A percentile compares a stretch with the other conserved stretches of the same genome.
phyloP scores from a whole-genome alignment of 2,113 vertebrate genomes.

The Dicerorhinus sumatrensis region DNA sequence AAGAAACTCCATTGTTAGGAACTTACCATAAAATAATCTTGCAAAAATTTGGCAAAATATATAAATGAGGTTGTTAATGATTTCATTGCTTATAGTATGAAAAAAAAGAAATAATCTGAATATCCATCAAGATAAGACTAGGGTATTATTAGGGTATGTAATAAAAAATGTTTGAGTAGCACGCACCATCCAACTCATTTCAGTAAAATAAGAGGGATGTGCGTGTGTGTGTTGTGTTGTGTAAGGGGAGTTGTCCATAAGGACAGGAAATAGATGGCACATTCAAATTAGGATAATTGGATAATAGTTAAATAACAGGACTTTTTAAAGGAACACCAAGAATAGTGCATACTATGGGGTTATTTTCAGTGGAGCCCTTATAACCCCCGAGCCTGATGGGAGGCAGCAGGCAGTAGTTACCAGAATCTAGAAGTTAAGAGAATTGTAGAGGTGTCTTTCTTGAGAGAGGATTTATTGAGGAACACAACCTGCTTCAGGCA shows the following conservation, averaged over 20 bases:
- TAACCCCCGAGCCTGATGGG: rapidly evolving
- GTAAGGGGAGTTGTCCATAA: neutral
- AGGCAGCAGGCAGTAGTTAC: neutral
- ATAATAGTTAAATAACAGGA: neutral
- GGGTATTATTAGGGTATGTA: neutral
- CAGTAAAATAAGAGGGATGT: neutral
- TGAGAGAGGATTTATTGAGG: neutral
- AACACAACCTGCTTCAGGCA: neutral
- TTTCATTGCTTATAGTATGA: neutral
- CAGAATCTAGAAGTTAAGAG: neutral
- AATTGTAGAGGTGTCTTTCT: neutral
- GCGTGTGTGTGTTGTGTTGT: neutral
- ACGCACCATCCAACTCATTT: neutral
- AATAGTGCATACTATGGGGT: neutral
- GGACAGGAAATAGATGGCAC: neutral
- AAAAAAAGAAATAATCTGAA: neutral
- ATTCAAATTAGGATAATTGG: neutral
- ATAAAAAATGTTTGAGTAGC: neutral
- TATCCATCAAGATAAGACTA: neutral
- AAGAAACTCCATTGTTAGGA: neutral
- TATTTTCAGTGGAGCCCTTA: neutral
- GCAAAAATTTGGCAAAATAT: neutral
- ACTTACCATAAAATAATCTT: neutral
- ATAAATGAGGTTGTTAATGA: neutral
- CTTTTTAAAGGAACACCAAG: neutral